phyloP scores from a whole-genome alignment of 1,140 invertebrate species.

The Trichonephila clavata region DNA sequence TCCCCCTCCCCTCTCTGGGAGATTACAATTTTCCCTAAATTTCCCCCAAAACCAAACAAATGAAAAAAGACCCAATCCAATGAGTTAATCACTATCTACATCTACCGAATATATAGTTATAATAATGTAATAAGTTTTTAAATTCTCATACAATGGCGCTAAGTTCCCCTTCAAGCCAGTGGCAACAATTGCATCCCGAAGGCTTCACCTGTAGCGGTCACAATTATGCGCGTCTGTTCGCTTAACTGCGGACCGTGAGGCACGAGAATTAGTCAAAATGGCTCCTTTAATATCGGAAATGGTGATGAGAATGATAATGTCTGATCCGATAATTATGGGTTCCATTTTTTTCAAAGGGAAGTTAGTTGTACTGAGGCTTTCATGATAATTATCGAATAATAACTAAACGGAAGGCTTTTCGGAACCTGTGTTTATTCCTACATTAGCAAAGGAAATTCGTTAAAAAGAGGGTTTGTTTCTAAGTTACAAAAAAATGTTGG shows the following conservation, averaged over 20 bases:
- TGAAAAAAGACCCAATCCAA: neutral
- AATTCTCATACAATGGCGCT: neutral
- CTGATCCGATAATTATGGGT: slow-evolving; percentile 29
- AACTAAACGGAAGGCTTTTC: neutral
- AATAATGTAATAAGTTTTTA: slow-evolving; percentile 25
- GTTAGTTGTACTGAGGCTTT: neutral
- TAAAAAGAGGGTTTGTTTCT: slow-evolving; percentile 2
- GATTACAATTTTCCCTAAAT: neutral
- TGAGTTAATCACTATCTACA: neutral
- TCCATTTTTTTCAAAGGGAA: neutral
- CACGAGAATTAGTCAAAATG: slow-evolving; percentile 34
- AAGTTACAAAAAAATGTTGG: neutral
- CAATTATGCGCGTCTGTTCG: slow-evolving; percentile 17
- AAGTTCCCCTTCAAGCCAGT: neutral
- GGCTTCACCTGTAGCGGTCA: neutral
- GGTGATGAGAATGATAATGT: neutral
- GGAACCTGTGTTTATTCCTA: slow-evolving; percentile 10
- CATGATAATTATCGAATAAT: slow-evolving; percentile 28
- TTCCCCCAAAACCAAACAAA: neutral
- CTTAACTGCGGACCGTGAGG: slow-evolving; percentile 19
- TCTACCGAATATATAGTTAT: neutral
- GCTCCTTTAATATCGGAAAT: slow-evolving; percentile 18
- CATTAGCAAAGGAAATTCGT: slow-evolving; percentile 6
- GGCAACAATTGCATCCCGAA: neutral
- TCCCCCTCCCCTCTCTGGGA: neutral